Base-by-base conservation (phyloP, 2,797 vertebrate genomes). In the Calcarius lapponicus region DNA sequence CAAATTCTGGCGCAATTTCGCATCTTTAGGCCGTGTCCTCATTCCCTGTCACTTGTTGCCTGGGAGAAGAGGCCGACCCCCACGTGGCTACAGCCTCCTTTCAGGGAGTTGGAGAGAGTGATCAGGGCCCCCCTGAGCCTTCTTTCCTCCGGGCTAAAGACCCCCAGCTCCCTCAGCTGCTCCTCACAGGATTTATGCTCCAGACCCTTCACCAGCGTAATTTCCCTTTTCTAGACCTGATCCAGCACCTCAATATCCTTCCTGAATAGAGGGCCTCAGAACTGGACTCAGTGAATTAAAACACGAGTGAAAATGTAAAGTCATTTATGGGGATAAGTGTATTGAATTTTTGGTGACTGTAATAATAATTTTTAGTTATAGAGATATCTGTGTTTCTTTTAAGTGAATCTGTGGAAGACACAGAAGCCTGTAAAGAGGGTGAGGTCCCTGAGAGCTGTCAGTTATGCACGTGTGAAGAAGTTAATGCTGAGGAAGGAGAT, bases 401-500 rank as follows among this genome's bases (percentile, higher is more conserved):
- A 80, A 98, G 98, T 81, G 98, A 98, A 38, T 94, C 74, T 40
- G 6, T 18, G 0, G 70, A 85, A 47, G 96, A 71, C 10, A 34
- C 66, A 51, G 90, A 88, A 71, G n/a, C 11, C 2, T 3, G 42
- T 56, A 62, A 84, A 88, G 94, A 80, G 34, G n/a, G 84, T n/a
- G 86, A 80, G 16, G 42, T 54, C 34, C 15, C 97, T 25, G 71
- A 90, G 89, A 94, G 61, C 32, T 93, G 92, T 81, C 91, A 67
- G 13, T 70, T 93, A 9, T 51, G 38, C 13, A 10, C 78, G 2
- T 19, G 7, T 6, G 28, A 92, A 50, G 73, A 48, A 36, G 65
- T 80, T n/a, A 94, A 90, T 1, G 28, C 60, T 5, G 96, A 97
- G 14, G 97, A 98, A 12, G 97, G 97, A 0, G 97, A 98, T 0